Evolutionary conservation across 1,140 invertebrate genomes (phyloP).

Genomic region (Calliopsis andreniformis): DNA sequence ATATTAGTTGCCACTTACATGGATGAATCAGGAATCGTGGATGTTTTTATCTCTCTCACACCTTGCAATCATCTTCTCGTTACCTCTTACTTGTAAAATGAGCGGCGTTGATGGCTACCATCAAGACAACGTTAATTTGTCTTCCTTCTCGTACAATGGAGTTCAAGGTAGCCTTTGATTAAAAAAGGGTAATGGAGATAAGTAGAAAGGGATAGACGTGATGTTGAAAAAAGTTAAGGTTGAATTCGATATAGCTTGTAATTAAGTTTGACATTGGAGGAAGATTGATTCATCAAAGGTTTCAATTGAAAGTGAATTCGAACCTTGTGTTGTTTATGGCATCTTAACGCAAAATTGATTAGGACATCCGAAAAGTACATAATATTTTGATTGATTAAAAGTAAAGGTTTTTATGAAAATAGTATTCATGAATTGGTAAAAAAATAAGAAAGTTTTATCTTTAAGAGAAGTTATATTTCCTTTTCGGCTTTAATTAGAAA

Average conservation of each 20-base stretch:
- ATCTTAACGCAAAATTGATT: too few species aligned
- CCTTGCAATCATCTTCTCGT: not conserved
- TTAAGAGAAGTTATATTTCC: too few species aligned
- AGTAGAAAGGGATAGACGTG: not conserved
- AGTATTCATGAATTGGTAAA: too few species aligned
- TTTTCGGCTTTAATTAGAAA: too few species aligned
- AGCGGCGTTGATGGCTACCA: not conserved
- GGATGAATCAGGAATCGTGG: slow-evolving; percentile 1
- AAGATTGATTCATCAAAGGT: not conserved
- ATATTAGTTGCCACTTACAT: not conserved
- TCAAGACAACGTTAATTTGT: not conserved
- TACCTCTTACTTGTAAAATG: not conserved
- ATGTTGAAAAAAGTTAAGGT: not conserved
- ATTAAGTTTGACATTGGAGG: not conserved
- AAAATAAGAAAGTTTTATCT: too few species aligned
- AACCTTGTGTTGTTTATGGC: not conserved
- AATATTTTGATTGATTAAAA: too few species aligned
- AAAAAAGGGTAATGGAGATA: slow-evolving; percentile 13
- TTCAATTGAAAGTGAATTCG: too few species aligned
- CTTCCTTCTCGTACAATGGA: not conserved
- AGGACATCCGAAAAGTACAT: too few species aligned
- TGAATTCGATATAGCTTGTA: not conserved
- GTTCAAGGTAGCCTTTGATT: slow-evolving; percentile 20
- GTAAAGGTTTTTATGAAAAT: too few species aligned
- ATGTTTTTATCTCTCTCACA: not conserved